Percentiles rank a stretch among this genome's conserved stretches.
These are phyloP conservation scores for Chrysodeixis includens DNA, from an alignment of 2,888 invertebrate species.

Conservation along the genomic window DNA sequence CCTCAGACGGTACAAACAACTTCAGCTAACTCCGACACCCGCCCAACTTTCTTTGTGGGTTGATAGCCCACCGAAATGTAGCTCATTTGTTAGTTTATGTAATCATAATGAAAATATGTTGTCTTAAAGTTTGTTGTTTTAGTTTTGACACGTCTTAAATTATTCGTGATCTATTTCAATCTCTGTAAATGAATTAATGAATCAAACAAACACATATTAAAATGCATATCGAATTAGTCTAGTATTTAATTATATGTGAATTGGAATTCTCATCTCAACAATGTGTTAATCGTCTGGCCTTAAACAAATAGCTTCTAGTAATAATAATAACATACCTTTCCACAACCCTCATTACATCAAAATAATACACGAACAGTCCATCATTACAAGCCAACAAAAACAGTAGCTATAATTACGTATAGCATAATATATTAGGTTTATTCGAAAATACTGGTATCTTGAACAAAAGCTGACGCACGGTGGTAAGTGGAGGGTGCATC, in stretches of 20 bases:
- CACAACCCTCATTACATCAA: background rate
- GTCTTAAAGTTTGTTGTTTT: background rate
- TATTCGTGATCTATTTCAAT: background rate
- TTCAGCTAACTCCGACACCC: conserved; percentile 78
- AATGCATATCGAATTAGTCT: background rate
- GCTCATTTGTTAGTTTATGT: conserved; percentile 65
- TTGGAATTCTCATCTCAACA: background rate
- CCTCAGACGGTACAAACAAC: conserved; percentile 81
- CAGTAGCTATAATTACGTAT: conserved; percentile 17
- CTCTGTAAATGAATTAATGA: too few relatives aligned
- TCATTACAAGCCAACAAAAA: background rate
- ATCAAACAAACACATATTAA: too few relatives aligned
- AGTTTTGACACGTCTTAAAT: background rate
- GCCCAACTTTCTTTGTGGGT: conserved; percentile 81
- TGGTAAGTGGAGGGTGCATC: conserved; percentile 63
- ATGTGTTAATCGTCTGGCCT: background rate
- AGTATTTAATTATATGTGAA: background rate
- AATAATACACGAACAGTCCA: background rate
- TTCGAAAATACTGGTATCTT: conserved; percentile 26
- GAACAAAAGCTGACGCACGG: conserved; percentile 46
- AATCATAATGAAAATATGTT: conserved; percentile 48
- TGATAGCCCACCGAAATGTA: conserved; percentile 76
- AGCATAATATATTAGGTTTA: conserved; percentile 15
- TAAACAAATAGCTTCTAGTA: background rate
- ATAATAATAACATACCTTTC: background rate